Conservation (phyloP, 1,140 invertebrate species). For the Oncopodura yosiiana region DNA sequence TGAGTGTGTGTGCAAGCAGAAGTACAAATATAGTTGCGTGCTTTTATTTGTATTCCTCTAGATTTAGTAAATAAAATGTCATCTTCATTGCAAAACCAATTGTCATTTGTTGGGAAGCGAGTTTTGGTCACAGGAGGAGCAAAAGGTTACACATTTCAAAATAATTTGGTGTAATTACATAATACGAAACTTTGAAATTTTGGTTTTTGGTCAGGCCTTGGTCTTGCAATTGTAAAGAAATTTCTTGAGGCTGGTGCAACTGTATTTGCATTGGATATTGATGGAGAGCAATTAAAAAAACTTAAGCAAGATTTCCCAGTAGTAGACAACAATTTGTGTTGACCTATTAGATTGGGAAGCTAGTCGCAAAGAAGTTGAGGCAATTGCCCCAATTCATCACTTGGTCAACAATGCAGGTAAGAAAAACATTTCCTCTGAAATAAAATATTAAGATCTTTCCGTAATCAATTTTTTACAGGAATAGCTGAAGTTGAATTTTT, state of each 20-base stretch:
- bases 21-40: too few relatives aligned
- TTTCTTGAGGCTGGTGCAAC: conserved; percentile 16
- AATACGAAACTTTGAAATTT: neutral
- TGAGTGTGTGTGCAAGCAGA: too few relatives aligned
- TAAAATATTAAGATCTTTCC: too few relatives aligned
- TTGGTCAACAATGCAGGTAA: conserved; percentile 29
- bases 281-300: conserved; percentile 8
- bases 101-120: conserved; percentile 13
- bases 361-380: neutral
- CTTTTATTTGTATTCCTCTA: too few relatives aligned
- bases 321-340: neutral
- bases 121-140: conserved; percentile 17
- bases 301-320: conserved; percentile 8
- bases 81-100: too few relatives aligned
- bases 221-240: conserved; percentile 14
- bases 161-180: neutral
- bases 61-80: too few relatives aligned
- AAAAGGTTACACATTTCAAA: neutral
- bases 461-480: too few relatives aligned
- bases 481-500: conserved; percentile 4
- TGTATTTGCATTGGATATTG: conserved; percentile 19
- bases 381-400: conserved; percentile 9
- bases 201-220: conserved; percentile 9
- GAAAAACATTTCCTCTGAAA: too few relatives aligned
- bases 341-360: conserved; percentile 19